A percentile compares a stretch with the other conserved stretches of the same genome.
These are phyloP conservation scores for Hypotaenidia okinawae DNA, from an alignment of 2,797 vertebrate species.

Conservation along the genomic window DNA sequence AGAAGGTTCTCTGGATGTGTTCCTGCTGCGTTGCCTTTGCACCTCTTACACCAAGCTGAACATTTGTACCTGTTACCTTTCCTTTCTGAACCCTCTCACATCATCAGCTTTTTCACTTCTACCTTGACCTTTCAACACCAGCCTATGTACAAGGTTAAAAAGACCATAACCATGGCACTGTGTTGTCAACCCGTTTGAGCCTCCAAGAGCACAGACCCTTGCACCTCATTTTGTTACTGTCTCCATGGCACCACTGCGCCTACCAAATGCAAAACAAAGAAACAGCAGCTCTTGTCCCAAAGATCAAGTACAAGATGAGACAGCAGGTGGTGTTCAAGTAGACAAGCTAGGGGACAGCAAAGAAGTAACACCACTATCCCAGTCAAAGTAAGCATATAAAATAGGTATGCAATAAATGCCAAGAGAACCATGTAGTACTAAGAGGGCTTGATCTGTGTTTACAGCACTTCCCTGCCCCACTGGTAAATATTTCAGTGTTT, in stretches of 20 bases:
- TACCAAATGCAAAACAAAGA: not conserved
- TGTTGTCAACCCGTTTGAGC: not conserved
- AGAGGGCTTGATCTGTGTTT: not conserved
- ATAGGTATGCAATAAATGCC: not conserved
- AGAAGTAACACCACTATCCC: not conserved
- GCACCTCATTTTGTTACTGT: accelerated
- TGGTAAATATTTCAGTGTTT: not conserved
- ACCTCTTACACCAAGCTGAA: not conserved
- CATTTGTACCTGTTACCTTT: not conserved
- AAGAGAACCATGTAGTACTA: not conserved
- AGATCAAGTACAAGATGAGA: not conserved
- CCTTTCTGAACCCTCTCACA: accelerated
- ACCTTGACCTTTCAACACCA: not conserved
- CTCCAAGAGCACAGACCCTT: accelerated
- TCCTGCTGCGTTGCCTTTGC: not conserved
- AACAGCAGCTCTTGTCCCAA: not conserved
- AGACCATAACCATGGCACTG: not conserved
- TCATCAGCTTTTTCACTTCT: not conserved
- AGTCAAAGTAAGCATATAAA: not conserved
- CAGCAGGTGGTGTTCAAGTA: not conserved
- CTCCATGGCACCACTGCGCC: not conserved
- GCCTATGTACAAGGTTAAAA: not conserved
- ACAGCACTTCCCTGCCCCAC: not conserved
- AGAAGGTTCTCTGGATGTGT: not conserved
- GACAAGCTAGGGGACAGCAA: not conserved